These are phyloP conservation scores for Thelaira solivaga DNA, from an alignment of 2,888 invertebrate genomes.

Conservation along the genomic window DNA sequence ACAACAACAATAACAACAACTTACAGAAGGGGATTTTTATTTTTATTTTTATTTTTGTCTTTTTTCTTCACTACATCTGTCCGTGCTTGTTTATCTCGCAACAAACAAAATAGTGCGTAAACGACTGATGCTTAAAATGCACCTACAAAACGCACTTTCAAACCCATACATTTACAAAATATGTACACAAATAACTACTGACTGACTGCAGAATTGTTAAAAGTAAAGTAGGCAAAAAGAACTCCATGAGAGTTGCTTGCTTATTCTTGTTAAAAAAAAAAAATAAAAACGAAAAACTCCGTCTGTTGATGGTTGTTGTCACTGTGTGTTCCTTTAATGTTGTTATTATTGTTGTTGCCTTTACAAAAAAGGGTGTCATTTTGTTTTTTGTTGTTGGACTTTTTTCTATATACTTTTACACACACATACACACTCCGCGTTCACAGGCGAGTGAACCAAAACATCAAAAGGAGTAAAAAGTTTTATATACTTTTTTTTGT, in stretches of 20 bases:
- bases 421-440: neutral
- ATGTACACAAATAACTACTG: no score
- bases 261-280: constrained; percentile 17
- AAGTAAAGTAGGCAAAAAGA: constrained; percentile 26
- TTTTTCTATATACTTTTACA: constrained; percentile 44
- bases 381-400: constrained; percentile 29
- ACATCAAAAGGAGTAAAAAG: constrained; percentile 47
- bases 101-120: constrained; percentile 60
- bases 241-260: constrained; percentile 24
- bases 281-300: neutral
- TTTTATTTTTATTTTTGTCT: constrained; percentile 27
- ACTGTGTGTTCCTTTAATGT: constrained; percentile 32
- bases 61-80: constrained; percentile 52
- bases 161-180: neutral
- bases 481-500: constrained; percentile 53
- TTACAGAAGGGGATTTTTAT: neutral
- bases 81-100: constrained; percentile 48
- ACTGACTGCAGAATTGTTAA: constrained; percentile 23
- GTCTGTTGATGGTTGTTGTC: constrained; percentile 31
- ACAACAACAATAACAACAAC: neutral
- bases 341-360: constrained; percentile 42
- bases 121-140: constrained; percentile 38
- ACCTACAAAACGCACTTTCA: constrained; percentile 29
- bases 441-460: neutral
- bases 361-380: constrained; percentile 51